These are phyloP conservation scores for Taenioides sp. DNA, from an alignment of 2,797 vertebrate genomes.

Conservation along the genomic window DNA sequence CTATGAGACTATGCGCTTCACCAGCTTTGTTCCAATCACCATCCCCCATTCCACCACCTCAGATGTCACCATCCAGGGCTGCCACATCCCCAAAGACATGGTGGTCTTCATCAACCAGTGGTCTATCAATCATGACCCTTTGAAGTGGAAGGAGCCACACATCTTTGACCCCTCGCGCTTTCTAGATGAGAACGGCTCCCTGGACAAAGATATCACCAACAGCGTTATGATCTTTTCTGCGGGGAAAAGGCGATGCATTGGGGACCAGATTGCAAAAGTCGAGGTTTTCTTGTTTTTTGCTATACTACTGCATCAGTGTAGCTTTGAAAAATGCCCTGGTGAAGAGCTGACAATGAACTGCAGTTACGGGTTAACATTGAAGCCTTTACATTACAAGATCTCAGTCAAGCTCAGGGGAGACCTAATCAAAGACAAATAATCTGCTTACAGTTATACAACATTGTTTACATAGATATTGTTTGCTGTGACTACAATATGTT, in stretches of 20 bases:
- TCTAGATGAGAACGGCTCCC: conserved; percentile 60
- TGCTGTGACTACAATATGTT: conserved; percentile 1
- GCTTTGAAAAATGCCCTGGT: conserved; percentile 71
- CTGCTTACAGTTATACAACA: conserved; percentile 4
- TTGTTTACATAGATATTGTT: conserved; percentile 26
- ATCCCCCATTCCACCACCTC: conserved; percentile 83
- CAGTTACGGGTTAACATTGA: conserved; percentile 79
- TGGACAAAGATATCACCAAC: conserved; percentile 73
- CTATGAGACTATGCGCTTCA: conserved; percentile 81
- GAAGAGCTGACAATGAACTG: conserved; percentile 72
- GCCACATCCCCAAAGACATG: conserved; percentile 79
- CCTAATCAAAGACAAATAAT: conserved; percentile 35
- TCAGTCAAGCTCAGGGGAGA: conserved; percentile 61
- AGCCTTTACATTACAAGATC: conserved; percentile 75
- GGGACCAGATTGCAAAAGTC: conserved; percentile 79
- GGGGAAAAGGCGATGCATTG: conserved; percentile 81
- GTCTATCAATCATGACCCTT: conserved; percentile 81
- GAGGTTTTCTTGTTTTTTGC: conserved; percentile 81
- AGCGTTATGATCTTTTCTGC: conserved; percentile 82
- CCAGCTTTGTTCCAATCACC: conserved; percentile 83
- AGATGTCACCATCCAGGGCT: conserved; percentile 73
- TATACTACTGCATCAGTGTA: conserved; percentile 80
- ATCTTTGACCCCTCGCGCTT: conserved; percentile 78
- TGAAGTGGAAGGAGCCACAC: conserved; percentile 77
- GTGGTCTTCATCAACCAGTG: conserved; percentile 86